phyloP scores from a whole-genome alignment of 2,888 invertebrate genomes.

The Dasysyrphus tricinctus region DNA sequence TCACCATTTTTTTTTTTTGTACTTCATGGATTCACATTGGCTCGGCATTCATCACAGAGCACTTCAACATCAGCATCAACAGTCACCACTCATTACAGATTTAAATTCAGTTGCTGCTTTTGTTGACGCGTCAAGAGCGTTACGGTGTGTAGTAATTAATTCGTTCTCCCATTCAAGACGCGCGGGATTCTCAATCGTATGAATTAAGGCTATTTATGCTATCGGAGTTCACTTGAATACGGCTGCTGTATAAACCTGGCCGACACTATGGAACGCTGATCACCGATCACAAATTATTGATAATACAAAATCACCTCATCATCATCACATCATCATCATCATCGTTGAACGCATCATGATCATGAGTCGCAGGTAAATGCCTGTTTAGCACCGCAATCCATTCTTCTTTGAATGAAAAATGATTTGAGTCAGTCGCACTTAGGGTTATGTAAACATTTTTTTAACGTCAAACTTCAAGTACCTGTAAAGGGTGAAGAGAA shows the following conservation, averaged over 20 bases:
- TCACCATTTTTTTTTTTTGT: slow-evolving; percentile 19
- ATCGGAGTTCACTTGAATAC: slow-evolving; percentile 60
- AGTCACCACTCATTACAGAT: slow-evolving; percentile 53
- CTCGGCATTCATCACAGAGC: slow-evolving; percentile 30
- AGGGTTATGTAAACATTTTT: slow-evolving; percentile 69
- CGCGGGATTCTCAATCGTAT: slow-evolving; percentile 53
- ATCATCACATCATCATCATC: slow-evolving; percentile 38
- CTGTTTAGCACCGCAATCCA: slow-evolving; percentile 51
- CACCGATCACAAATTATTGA: slow-evolving; percentile 54
- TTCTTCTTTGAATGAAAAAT: slow-evolving; percentile 63
- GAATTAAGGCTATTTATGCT: slow-evolving; percentile 75
- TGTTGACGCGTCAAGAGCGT: slow-evolving; percentile 70
- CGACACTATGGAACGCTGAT: slow-evolving; percentile 59
- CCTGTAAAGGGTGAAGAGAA: slow-evolving; percentile 29
- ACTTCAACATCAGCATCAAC: slow-evolving; percentile 22
- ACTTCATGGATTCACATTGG: slow-evolving; percentile 30
- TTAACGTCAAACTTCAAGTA: slow-evolving; percentile 39
- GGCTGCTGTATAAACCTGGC: slow-evolving; percentile 62
- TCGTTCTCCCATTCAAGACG: slow-evolving; percentile 71
- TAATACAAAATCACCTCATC: slow-evolving; percentile 71
- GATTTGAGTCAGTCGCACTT: slow-evolving; percentile 69
- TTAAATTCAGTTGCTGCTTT: slow-evolving; percentile 72
- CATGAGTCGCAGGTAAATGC: slow-evolving; percentile 60
- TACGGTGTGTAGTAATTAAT: slow-evolving; percentile 73
- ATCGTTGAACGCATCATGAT: slow-evolving; percentile 51